Evolutionary conservation across 1,140 invertebrate genomes (phyloP), one percentile per base, ranked within the genome.

Genomic region (Drosophila orosa): DNA sequence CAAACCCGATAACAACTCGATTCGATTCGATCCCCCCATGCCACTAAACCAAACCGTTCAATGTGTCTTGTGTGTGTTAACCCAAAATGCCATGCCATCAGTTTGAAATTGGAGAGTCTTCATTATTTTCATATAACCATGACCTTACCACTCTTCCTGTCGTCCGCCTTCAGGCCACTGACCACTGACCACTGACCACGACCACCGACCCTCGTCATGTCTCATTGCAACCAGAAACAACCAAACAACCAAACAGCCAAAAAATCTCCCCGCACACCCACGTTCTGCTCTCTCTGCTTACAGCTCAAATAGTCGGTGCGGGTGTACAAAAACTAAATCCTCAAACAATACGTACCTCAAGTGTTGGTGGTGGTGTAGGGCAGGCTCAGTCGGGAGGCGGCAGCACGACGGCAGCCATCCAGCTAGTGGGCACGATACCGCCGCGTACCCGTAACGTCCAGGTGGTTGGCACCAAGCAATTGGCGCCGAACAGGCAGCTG

Each of bases 221-320:
- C 63, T 87, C 82, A 86, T 87, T 87, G 68, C 87, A 80, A 87
- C 84, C 84, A 80, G 33, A 68, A 76, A 77, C 44, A 87, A 80
- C 75, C 74, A 58, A 76, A 60, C 59, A 76, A 44, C 45, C 48
- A 52, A 52, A 50, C 48, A 31, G 19, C 29, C 48, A 84, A 84
- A 84, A 87, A 87, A 89, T 69, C 72, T 89, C 84, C 84, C 85
- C 84, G 84, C 85, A 89, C 85, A 89, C 77, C 77, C 84, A 75
- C 73, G 80, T 89, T 87, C 62, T 89, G 80, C 80, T 87, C 80
- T 89, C 78, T 89, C 68, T 91, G 80, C 56, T 92, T 93, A 72
- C 87, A 95, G 94, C 94, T 93, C 95, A 95, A 93, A 92, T 95
- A 89, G 94, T 95, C 85, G 93, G 94, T 79, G 93, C 94, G 52